phyloP scores from a whole-genome alignment of 1,140 invertebrate species.

The Atta cephalotes region DNA sequence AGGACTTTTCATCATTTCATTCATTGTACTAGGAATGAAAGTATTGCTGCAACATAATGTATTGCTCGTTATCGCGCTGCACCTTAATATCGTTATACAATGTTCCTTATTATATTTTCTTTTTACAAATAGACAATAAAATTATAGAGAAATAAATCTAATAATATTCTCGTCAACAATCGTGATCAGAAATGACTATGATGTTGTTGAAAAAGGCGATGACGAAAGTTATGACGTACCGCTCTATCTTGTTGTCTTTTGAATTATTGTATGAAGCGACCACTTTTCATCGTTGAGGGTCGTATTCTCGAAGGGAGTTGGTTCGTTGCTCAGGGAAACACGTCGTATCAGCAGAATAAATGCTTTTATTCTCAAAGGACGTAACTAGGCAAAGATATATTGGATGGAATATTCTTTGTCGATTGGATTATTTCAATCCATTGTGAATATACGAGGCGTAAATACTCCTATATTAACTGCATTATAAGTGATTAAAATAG shows the following conservation, averaged over 20 bases:
- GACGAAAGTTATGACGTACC: conserved; percentile 20
- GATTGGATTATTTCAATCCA: conserved; percentile 59
- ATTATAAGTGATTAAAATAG: neutral
- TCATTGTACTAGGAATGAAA: conserved; percentile 44
- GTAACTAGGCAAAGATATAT: conserved; percentile 62
- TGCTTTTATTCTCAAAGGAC: conserved; percentile 46
- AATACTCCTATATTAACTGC: neutral
- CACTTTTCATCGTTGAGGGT: conserved; percentile 68
- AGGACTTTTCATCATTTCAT: conserved; percentile 44
- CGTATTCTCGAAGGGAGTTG: conserved; percentile 56
- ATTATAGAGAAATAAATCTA: conserved; percentile 18
- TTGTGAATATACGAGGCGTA: neutral
- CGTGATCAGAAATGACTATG: neutral
- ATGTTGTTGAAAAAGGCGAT: neutral
- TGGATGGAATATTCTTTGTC: conserved; percentile 62
- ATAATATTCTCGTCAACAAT: neutral
- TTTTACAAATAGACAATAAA: conserved; percentile 26
- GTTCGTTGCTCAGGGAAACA: conserved; percentile 31
- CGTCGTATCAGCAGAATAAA: conserved; percentile 51
- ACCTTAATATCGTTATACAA: conserved; percentile 23
- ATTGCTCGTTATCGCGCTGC: conserved; percentile 11
- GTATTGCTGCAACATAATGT: neutral
- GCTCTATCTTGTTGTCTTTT: conserved; percentile 50
- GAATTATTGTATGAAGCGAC: conserved; percentile 70
- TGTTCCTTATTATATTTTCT: conserved; percentile 14